Base-by-base conservation (phyloP, 2,888 invertebrate genomes). In the Chrysolina haemoptera region DNA sequence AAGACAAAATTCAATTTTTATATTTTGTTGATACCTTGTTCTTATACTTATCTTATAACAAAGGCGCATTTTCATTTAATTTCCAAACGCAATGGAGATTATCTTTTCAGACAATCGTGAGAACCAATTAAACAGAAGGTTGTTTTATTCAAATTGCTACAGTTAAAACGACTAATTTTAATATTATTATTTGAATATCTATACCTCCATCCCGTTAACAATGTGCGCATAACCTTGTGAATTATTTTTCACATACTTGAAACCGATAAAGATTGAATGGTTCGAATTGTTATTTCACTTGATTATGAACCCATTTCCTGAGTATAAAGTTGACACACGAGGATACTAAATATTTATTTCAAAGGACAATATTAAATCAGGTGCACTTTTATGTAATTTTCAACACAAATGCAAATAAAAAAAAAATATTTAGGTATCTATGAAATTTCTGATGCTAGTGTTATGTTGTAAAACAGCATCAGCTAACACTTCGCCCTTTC, bases 261-360 rank as follows among this genome's bases (percentile, higher is more conserved):
- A 22, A 35, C 35, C 22, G 59, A 59, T 59, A 59, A n/a, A 35
- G 27, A 59, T 9, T 50, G 16, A 59, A 35, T 5, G 20, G 20
- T 18, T 59, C 27, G 27, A 59, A 59, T 16, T 27, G 2, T 59
- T 27, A 16, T 16, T 64, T 55, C 66, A 40, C 46, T 48, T 66
- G 16, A 46, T 66, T 66, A 35, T 35, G n/a, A 27, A 66, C 48
- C 62, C 62, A 59, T 35, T 71, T 71, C 66, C 71, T 71, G 71
- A 66, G 62, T 62, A 48, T n/a, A 27, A 70, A 18, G 20, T 18
- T 20, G 1, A 20, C 11, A 64, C n/a, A 41, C 70, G 64, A 70
- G 70, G 64, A 64, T 53, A 53, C 18, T 8, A 11, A 22, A 14
- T n/a, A 35, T n/a, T n/a, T 1, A 11, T 10, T 22, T 16, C 1